Percentiles rank a stretch among this genome's conserved stretches.
Conservation (phyloP, 1,140 invertebrate genomes). For the Meloidogyne floridensis region DNA sequence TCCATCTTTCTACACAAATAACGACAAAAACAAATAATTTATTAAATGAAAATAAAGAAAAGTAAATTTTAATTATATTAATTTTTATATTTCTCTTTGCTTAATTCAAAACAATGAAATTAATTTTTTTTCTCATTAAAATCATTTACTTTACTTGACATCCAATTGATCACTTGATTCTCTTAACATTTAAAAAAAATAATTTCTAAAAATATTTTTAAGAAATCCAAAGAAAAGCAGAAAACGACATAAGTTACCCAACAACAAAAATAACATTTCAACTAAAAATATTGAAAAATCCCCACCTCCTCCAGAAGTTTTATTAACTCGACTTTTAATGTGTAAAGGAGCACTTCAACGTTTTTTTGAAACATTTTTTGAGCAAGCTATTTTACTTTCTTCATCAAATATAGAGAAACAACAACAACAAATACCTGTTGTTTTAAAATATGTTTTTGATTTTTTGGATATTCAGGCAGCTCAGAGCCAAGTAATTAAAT, state of each 20-base stretch:
- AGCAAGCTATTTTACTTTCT: conserved; percentile 43
- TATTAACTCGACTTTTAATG: conserved; percentile 84
- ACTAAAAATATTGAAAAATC: background rate
- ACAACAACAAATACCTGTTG: conserved; percentile 78
- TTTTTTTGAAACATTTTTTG: conserved; percentile 86
- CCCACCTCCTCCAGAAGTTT: conserved; percentile 76
- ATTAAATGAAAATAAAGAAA: conserved; percentile 1
- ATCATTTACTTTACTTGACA: too few relatives aligned
- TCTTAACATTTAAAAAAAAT: too few relatives aligned
- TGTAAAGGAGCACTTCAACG: conserved; percentile 89
- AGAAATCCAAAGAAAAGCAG: background rate
- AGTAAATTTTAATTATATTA: background rate
- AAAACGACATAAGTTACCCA: background rate
- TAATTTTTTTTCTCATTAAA: too few relatives aligned
- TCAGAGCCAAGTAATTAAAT: conserved; percentile 67
- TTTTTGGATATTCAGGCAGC: conserved; percentile 85
- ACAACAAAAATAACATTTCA: background rate
- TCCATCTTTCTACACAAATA: background rate
- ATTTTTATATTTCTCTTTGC: background rate
- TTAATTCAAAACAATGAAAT: too few relatives aligned
- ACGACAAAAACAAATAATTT: background rate
- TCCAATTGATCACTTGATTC: too few relatives aligned
- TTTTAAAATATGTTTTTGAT: conserved; percentile 93
- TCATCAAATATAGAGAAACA: conserved; percentile 7
- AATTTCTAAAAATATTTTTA: background rate